Evolutionary conservation across 2,888 invertebrate genomes (phyloP).

Genomic region (Cantharis nigra): DNA sequence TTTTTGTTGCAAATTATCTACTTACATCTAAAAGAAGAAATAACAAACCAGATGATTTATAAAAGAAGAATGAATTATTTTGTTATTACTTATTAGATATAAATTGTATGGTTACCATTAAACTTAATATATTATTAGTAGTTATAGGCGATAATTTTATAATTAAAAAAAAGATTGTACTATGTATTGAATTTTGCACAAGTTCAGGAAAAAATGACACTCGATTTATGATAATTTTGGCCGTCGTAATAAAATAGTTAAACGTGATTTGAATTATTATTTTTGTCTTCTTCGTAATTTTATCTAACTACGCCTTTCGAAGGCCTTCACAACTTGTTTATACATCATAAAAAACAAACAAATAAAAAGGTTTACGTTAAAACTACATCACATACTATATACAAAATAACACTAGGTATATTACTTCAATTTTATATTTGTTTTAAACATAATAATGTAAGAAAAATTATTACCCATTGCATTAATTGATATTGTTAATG

Average conservation of each 20-base stretch:
- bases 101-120: neutral
- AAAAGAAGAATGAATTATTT: neutral
- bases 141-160: neutral
- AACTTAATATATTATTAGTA: neutral
- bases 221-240: constrained; percentile 10
- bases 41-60: neutral
- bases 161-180: neutral
- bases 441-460: constrained; percentile 25
- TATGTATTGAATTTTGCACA: neutral
- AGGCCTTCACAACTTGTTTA: constrained; percentile 2
- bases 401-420: constrained; percentile 20
- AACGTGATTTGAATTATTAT: constrained; percentile 1
- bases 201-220: constrained; percentile 15
- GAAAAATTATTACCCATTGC: constrained; percentile 31
- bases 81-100: neutral
- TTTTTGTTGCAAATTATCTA: neutral
- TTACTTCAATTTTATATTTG: constrained; percentile 24
- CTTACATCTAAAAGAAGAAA: neutral
- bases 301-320: neutral
- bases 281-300: constrained; percentile 1
- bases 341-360: constrained; percentile 12
- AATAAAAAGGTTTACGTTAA: constrained; percentile 14
- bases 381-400: constrained; percentile 22
- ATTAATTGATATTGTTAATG: constrained; percentile 27
- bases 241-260: constrained; percentile 14